Evolutionary conservation across 1,140 invertebrate genomes (phyloP).

Genomic region (Vanessa atalanta): DNA sequence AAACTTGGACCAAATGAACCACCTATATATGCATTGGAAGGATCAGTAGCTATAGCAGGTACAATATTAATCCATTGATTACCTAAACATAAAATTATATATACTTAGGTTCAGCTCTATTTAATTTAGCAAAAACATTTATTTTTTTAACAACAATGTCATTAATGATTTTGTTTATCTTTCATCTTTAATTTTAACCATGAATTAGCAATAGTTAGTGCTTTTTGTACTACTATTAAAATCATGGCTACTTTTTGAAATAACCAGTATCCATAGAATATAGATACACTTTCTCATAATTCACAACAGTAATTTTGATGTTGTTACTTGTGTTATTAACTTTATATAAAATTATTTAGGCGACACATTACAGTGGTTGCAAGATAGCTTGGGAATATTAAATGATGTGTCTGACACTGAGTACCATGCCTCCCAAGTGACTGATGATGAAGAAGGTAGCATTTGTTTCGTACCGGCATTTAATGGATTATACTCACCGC

Average conservation of each 20-base stretch:
- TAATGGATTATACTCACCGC: conserved; percentile 95
- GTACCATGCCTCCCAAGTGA: conserved; percentile 59
- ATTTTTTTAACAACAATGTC: too few relatives aligned
- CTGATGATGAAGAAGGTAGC: conserved; percentile 79
- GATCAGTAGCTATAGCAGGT: conserved; percentile 96
- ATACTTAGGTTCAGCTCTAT: too few relatives aligned
- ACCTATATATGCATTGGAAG: conserved; percentile 94
- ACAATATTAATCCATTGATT: neutral
- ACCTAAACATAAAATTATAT: too few relatives aligned
- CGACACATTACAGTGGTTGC: conserved; percentile 90
- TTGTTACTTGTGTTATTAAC: conserved; percentile 7
- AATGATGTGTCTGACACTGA: conserved; percentile 74
- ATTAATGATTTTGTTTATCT: too few relatives aligned
- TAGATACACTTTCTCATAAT: too few relatives aligned
- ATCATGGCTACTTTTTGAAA: too few relatives aligned
- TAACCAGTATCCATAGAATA: too few relatives aligned
- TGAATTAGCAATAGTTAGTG: too few relatives aligned
- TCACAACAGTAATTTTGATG: too few relatives aligned
- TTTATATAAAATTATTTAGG: conserved; percentile 78
- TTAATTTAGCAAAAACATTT: too few relatives aligned
- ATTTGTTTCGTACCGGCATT: conserved; percentile 98
- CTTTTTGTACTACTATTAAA: too few relatives aligned
- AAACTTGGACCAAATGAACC: conserved; percentile 90
- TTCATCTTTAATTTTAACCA: too few relatives aligned
- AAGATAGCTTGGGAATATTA: conserved; percentile 90